Conservation (phyloP, 2,888 invertebrate genomes). For the Alloscopus bannaensis region DNA sequence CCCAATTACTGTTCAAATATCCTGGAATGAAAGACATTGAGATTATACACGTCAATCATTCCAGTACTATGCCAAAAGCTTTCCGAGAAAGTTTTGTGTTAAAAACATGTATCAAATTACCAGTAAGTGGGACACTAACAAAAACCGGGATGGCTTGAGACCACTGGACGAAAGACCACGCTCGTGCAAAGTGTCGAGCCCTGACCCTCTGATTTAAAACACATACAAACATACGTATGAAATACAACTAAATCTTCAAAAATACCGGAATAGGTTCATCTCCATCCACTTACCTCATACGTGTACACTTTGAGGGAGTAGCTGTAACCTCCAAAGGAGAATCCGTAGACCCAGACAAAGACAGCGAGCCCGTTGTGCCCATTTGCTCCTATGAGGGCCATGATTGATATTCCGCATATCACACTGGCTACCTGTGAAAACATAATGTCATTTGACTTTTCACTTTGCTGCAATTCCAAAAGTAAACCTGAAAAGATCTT, state of each 20-base stretch:
- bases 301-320: slow-evolving; percentile 93
- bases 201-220: no score
- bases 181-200: slow-evolving; percentile 89
- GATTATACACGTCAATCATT: not conserved
- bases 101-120: slow-evolving; percentile 76
- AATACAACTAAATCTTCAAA: no score
- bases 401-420: slow-evolving; percentile 85
- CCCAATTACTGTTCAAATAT: not conserved
- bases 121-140: slow-evolving; percentile 88
- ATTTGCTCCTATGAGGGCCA: slow-evolving; percentile 82
- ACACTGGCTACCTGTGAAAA: slow-evolving; percentile 83
- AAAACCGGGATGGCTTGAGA: slow-evolving; percentile 90
- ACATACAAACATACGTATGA: no score
- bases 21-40: no score
- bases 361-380: slow-evolving; percentile 84
- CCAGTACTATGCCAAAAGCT: no score
- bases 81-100: no score
- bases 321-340: slow-evolving; percentile 91
- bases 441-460: no score
- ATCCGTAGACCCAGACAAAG: slow-evolving; percentile 78
- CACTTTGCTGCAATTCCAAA: no score
- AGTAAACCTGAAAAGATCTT: no score
- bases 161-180: slow-evolving; percentile 93
- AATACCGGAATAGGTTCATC: no score
- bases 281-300: no score